Evolutionary conservation across 2,113 vertebrate species (phyloP), one percentile per base, ranked within the genome.

Genomic region (Callopanchax toddi): DNA sequence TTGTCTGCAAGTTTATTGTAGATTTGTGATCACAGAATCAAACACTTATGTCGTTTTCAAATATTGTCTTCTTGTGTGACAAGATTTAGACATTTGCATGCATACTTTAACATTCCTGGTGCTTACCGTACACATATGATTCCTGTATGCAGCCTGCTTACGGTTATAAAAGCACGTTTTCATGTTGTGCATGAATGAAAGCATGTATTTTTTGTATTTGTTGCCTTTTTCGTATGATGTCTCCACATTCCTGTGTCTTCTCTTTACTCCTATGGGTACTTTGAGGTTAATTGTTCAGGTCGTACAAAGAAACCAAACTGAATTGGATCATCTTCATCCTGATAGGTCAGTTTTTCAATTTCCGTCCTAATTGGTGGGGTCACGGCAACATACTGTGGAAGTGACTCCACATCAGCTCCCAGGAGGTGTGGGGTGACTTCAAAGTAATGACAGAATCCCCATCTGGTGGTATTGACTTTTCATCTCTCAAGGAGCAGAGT

Each of bases 261-360:
- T 11, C 20, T 9, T 17, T 46, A 46, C 8, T 44, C 32, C 17
- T 23, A 1, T 21, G 39, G 21, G 46, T 43, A 40, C 44, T 37
- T 9, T 55, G 26, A 58, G 32, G 67, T 65, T 75, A 84, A 79
- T 67, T 49, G 15, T 10, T 43, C 26, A 22, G 49, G 18, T 67
- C 64, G 76, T 65, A 49, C 51, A 44, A 46, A 54, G 34, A 60
- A 48, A 62, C n/a, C 6, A 13, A 18, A 17, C 26, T 22, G 44
- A 65, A 67, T 45, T 49, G 8, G 2, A 32, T 32, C 29, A 32
- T 32, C 29, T 9, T 32, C 29, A 56, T 50, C 13, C 26, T 58
- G 61, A 65, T 48, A 39, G 44, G 71, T 71, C 83, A 61, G 39
- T 49, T 54, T 81, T 74, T 76, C 72, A 66, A 51, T 82, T 52